Conservation (phyloP, 2,888 invertebrate genomes). For the Dolichopus griseipennis region DNA sequence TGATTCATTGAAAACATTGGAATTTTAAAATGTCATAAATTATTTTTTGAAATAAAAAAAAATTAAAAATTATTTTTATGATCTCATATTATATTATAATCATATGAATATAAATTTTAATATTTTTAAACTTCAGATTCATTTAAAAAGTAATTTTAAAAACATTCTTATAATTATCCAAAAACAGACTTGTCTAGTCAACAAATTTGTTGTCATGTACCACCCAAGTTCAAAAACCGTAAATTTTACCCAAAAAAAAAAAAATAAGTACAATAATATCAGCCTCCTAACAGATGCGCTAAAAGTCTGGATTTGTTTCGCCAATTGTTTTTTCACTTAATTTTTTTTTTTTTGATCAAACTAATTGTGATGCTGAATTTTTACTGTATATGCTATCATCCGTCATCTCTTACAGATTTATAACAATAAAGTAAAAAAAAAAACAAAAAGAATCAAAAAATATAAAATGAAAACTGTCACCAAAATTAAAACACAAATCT, state of each 20-base stretch:
- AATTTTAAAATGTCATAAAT: too few relatives aligned
- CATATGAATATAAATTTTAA: too few relatives aligned
- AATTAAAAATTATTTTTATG: too few relatives aligned
- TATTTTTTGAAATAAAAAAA: too few relatives aligned
- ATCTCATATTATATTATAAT: too few relatives aligned
- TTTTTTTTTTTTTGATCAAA: not conserved
- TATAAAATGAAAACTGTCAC: not conserved
- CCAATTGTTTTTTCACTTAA: too few relatives aligned
- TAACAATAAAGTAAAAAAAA: not conserved
- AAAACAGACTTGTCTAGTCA: constrained; percentile 19
- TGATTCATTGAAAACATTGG: too few relatives aligned
- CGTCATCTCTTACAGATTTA: not conserved
- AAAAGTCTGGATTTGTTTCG: not conserved
- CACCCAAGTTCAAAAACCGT: constrained; percentile 16
- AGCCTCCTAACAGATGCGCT: not conserved
- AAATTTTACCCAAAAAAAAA: constrained; percentile 1
- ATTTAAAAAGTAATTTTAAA: too few relatives aligned
- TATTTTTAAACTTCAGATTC: too few relatives aligned
- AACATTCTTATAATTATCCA: not conserved
- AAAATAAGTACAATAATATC: not conserved
- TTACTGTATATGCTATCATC: not conserved
- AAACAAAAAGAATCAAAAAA: not conserved
- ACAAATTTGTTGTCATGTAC: constrained; percentile 18
- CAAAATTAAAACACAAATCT: constrained; percentile 1
- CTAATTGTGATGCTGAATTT: not conserved